A percentile compares a stretch with the other conserved stretches of the same genome.
Conservation (phyloP, 2,888 invertebrate genomes). For the Salticus scenicus region DNA sequence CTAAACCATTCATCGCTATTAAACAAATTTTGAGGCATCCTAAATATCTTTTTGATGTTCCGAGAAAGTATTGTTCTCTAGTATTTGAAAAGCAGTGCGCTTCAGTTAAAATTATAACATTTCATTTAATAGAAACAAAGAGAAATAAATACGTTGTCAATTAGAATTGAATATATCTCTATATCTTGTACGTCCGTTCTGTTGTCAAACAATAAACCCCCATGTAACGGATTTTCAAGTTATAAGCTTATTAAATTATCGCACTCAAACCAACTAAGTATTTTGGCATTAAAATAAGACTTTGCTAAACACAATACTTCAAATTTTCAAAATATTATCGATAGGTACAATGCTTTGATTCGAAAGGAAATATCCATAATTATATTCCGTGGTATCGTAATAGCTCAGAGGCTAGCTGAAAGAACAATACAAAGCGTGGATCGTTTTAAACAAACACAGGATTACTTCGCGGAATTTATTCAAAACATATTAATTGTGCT, state of each 20-base stretch:
- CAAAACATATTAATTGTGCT: constrained; percentile 67
- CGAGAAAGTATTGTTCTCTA: constrained; percentile 42
- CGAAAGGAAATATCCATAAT: constrained; percentile 61
- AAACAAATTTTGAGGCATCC: constrained; percentile 47
- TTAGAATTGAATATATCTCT: constrained; percentile 46
- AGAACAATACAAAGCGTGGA: constrained; percentile 46
- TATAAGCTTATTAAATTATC: constrained; percentile 69
- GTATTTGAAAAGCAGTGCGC: neutral
- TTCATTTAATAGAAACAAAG: constrained; percentile 59
- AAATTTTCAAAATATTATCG: constrained; percentile 53
- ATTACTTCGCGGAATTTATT: constrained; percentile 37
- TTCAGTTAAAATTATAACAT: constrained; percentile 10
- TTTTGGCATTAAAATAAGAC: constrained; percentile 58
- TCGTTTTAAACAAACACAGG: constrained; percentile 26
- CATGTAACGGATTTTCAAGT: constrained; percentile 56
- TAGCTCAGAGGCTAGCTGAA: constrained; percentile 38
- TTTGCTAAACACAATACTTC: neutral
- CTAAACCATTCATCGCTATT: constrained; percentile 50
- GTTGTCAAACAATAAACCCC: constrained; percentile 61
- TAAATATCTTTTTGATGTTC: constrained; percentile 59
- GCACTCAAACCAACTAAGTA: constrained; percentile 57
- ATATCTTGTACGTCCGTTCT: constrained; percentile 31
- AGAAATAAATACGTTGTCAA: constrained; percentile 63
- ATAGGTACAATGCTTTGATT: constrained; percentile 51
- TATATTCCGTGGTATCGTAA: constrained; percentile 58